phyloP scores from a whole-genome alignment of 1,140 invertebrate genomes.

The Eupristina koningsbergeri region DNA sequence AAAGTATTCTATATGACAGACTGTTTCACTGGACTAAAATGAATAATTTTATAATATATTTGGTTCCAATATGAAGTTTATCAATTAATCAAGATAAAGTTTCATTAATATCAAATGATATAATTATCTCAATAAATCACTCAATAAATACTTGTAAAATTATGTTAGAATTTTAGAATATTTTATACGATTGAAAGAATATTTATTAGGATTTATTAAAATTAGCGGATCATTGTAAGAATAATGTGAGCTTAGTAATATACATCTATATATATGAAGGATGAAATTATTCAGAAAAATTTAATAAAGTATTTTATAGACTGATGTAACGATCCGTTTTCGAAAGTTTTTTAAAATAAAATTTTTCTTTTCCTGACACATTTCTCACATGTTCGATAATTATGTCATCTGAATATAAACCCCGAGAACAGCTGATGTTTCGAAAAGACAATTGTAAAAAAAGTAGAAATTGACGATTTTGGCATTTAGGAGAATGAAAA shows the following conservation, averaged over 20 bases:
- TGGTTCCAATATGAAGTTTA: too few relatives aligned
- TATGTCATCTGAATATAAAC: neutral
- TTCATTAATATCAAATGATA: too few relatives aligned
- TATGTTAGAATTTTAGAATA: too few relatives aligned
- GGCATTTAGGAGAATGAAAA: neutral
- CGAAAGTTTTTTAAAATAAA: neutral
- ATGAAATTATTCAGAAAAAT: neutral
- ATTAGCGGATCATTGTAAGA: neutral
- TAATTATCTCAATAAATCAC: too few relatives aligned
- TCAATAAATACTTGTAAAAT: too few relatives aligned
- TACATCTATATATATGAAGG: conserved; percentile 1
- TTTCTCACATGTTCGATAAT: too few relatives aligned
- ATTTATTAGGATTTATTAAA: conserved; percentile 8
- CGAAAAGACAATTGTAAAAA: neutral
- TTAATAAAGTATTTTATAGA: conserved; percentile 21
- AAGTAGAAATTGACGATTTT: neutral
- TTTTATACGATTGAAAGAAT: too few relatives aligned
- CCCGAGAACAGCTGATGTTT: neutral
- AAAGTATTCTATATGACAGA: too few relatives aligned
- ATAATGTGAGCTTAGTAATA: conserved; percentile 19
- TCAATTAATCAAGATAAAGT: too few relatives aligned
- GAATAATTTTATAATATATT: too few relatives aligned
- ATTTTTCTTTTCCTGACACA: too few relatives aligned
- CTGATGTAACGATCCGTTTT: neutral
- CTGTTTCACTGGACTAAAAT: too few relatives aligned